Evolutionary conservation across 2,113 vertebrate species (phyloP), one percentile per base, ranked within the genome.

Genomic region (Myrmophylax atrothorax): DNA sequence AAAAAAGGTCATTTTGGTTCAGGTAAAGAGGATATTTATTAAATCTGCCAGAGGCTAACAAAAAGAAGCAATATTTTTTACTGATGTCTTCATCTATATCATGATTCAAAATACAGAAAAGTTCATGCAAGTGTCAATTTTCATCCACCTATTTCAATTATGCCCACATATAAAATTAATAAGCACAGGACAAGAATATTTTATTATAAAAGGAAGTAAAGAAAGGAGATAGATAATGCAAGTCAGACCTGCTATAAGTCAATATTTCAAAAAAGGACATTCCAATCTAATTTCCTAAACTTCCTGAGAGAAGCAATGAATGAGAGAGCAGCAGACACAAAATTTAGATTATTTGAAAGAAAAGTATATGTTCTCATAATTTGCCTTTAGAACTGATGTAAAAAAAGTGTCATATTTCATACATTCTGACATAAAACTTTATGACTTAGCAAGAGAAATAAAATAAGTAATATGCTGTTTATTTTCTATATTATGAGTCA

Each of bases 111-210:
- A 80, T 67, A 83, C 12, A 53, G 31, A 26, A 75, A 4, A 84
- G 52, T 81, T 80, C 89, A 76, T n/a, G 37, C 7, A 56, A 12
- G 19, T 97, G 81, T 91, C 47, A 91, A 47, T 59, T 91, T 84
- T 95, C 68, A 90, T 78, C 50, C 18, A 93, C 62, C 77, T 66
- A 62, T n/a, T 18, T 93, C n/a, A 91, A 29, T 77, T 95, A 91
- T 53, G 11, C 29, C 18, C 35, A 86, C 40, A 84, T 89, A 38
- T 76, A 82, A 95, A 93, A 87, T 97, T 92, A 97, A 96, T 70
- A 53, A 42, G 56, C 5, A 77, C 12, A 82, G 33, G 62, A 89
- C 25, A 79, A 62, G 79, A 94, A 92, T 76, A 73, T 92, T 67
- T 93, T 37, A 76, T 96, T 96, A 82, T n/a, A 49, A 87, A 72